These are phyloP conservation scores for Lepidurus apus DNA, from an alignment of 1,140 invertebrate genomes.

Conservation along the genomic window DNA sequence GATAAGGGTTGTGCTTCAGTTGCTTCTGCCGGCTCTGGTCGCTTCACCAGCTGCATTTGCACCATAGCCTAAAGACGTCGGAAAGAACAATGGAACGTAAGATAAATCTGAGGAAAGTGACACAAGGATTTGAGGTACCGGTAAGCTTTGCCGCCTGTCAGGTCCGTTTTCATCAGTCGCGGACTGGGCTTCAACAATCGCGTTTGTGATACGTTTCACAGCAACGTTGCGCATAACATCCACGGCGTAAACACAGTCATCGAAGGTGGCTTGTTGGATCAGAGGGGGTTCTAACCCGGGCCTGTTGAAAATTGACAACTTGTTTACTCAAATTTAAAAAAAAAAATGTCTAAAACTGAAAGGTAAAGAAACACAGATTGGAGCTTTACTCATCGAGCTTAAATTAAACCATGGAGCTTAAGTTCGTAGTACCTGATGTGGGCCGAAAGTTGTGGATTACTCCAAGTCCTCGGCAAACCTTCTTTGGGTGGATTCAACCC, in stretches of 20 bases:
- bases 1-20: slow-evolving; percentile 52
- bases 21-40: slow-evolving; percentile 23
- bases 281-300: slow-evolving; percentile 48
- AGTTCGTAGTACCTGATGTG: slow-evolving; percentile 44
- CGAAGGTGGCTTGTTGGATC: slow-evolving; percentile 78
- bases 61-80: slow-evolving; percentile 36
- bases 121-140: slow-evolving; percentile 38
- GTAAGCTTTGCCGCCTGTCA: slow-evolving; percentile 39
- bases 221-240: slow-evolving; percentile 76
- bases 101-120: background rate
- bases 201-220: slow-evolving; percentile 42
- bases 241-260: slow-evolving; percentile 70
- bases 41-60: slow-evolving; percentile 25
- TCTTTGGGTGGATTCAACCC: slow-evolving; percentile 39
- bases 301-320: slow-evolving; percentile 40
- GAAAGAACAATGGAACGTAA: slow-evolving; percentile 26
- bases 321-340: slow-evolving; percentile 47
- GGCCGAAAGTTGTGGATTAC: slow-evolving; percentile 54
- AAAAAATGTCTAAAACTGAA: background rate
- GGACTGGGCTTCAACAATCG: slow-evolving; percentile 35
- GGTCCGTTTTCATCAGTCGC: slow-evolving; percentile 34
- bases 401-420: background rate
- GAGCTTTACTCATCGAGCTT: too few species aligned
- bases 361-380: too few species aligned
- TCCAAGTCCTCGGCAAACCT: slow-evolving; percentile 66